Percentiles rank a stretch among this genome's conserved stretches.
Conservation (phyloP, 2,113 vertebrate genomes). For the Chrysochloris asiatica region DNA sequence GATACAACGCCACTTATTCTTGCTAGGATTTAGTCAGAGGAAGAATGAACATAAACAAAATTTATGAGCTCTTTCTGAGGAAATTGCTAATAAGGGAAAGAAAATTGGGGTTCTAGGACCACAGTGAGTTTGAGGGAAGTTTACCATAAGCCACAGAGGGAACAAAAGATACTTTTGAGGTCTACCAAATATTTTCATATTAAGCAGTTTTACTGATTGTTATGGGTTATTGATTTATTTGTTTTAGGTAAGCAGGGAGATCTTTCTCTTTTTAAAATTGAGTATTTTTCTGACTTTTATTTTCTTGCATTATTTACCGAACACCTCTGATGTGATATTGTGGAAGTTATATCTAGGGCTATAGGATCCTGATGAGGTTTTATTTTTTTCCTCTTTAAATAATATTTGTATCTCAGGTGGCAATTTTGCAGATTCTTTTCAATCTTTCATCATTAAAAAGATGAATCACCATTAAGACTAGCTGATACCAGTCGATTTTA, state of each 20-base stretch:
- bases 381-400: neutral
- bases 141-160: neutral
- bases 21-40: too few relatives aligned
- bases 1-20: too few relatives aligned
- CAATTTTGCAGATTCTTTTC: neutral
- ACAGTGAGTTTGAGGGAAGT: neutral
- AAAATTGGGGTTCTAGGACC: neutral
- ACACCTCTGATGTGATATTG: neutral
- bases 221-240: neutral
- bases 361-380: neutral
- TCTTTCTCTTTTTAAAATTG: neutral
- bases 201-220: neutral
- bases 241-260: neutral
- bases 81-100: neutral
- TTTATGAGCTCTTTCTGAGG: neutral
- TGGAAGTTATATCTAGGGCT: neutral
- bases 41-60: too few relatives aligned
- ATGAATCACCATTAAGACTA: neutral
- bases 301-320: neutral
- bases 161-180: neutral
- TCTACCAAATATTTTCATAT: neutral
- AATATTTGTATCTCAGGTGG: slow-evolving; percentile 21
- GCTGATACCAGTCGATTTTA: neutral
- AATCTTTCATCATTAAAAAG: neutral
- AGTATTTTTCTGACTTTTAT: slow-evolving; percentile 14